Base-by-base conservation (phyloP, 2,797 vertebrate species). In the Schizopygopsis pylzovi region DNA sequence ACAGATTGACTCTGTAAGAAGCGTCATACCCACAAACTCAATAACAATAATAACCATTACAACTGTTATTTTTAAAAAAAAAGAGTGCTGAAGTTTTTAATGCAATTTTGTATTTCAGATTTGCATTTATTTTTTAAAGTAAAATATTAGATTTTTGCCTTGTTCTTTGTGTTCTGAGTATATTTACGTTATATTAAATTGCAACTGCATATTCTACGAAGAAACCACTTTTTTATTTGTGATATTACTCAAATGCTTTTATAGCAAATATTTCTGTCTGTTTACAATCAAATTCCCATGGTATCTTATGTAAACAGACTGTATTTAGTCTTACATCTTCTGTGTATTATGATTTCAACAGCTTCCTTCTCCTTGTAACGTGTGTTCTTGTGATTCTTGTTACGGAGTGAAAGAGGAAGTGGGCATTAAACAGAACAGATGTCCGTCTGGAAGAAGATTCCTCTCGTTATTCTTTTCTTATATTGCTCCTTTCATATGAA, bases 381-480 rank as follows among this genome's bases (percentile, higher is more conserved):
- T 86, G 72, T 83, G 67, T 11, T 7, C 79, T n/a, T 85, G 43
- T 52, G n/a, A n/a, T 12, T 25, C 45, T 65, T 72, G n/a, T 37
- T 45, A 49, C 7, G 61, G 71, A 79, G 84, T 79, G 82, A 89
- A 91, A 90, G 85, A 68, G 87, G 88, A 91, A 89, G 54, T 16
- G 54, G n/a, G 9, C 52, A 89, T 85, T 83, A 37, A 16, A 65
- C 15, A 39, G 49, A 85, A 88, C 70, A 39, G n/a, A 72, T 1
- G 22, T 86, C 33, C 39, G 43, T 85, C 54, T 61, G 15, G 56
- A 65, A 45, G 43, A 63, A 49, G 7, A 85, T 47, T 67, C 45
- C 15, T 65, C 47, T n/a, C 28, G 9, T 45, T 16, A 12, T 56
- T 15, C 0, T 59, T 71, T 82, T 28, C 67, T 63, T 63, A 28